A percentile compares a stretch with the other conserved stretches of the same genome.
phyloP scores from a whole-genome alignment of 2,888 invertebrate species.

The Malacosoma neustria region DNA sequence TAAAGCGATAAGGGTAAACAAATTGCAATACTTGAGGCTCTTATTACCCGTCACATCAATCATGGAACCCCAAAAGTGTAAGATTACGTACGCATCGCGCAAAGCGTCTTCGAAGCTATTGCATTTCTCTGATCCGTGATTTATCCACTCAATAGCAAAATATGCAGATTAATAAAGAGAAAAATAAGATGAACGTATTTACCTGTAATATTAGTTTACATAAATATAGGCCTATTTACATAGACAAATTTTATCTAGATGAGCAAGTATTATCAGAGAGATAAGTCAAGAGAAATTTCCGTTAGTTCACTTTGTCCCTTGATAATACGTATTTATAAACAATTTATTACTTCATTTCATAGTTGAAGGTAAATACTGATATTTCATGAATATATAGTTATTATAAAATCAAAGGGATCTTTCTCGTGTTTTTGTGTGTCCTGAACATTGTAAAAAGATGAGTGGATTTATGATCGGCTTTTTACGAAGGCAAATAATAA shows the following conservation, averaged over 20 bases:
- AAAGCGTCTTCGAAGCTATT: conserved; percentile 19
- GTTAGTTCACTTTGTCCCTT: neutral
- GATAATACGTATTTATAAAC: neutral
- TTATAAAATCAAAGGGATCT: neutral
- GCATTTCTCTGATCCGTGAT: conserved; percentile 14
- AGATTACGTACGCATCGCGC: conserved; percentile 39
- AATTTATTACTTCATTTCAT: neutral
- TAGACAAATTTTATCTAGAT: conserved; percentile 12
- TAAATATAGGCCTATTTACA: neutral
- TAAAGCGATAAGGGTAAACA: conserved; percentile 69
- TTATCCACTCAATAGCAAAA: conserved; percentile 19
- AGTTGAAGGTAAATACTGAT: neutral
- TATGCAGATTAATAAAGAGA: neutral
- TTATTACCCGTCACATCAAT: conserved; percentile 73
- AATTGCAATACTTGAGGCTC: conserved; percentile 69
- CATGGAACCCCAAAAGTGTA: conserved; percentile 58
- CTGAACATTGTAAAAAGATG: conserved; percentile 6
- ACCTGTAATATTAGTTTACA: neutral
- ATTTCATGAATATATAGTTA: neutral
- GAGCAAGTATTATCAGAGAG: neutral
- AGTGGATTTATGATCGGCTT: conserved; percentile 56
- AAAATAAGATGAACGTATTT: neutral
- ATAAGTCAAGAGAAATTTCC: neutral
- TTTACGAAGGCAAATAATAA: conserved; percentile 58
- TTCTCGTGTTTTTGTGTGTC: neutral